A percentile compares a stretch with the other conserved stretches of the same genome.
These are phyloP conservation scores for Manduca sexta DNA, from an alignment of 1,140 invertebrate genomes.

Conservation along the genomic window DNA sequence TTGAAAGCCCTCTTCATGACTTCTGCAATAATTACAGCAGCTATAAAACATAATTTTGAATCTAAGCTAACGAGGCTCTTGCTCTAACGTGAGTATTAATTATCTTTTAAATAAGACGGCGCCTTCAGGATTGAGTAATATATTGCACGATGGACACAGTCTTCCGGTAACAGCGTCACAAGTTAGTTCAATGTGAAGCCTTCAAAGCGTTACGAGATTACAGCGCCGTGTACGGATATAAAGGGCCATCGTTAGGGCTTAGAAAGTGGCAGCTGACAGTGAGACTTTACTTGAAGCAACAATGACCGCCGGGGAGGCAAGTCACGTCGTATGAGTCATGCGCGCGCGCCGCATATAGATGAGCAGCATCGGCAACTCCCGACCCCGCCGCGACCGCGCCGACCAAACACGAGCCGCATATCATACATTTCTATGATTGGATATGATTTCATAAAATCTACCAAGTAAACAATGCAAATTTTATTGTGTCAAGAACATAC, in stretches of 20 bases:
- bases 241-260: slow-evolving; percentile 33
- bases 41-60: neutral
- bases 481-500: no score
- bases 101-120: neutral
- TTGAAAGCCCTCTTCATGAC: no score
- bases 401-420: slow-evolving; percentile 9
- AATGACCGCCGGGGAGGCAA: slow-evolving; percentile 38
- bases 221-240: slow-evolving; percentile 6
- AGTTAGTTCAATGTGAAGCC: no score
- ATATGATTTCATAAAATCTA: no score
- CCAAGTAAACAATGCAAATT: no score
- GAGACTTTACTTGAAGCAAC: slow-evolving; percentile 19
- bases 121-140: no score
- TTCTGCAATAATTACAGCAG: neutral
- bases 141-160: no score
- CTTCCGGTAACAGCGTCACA: no score
- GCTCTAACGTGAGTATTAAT: neutral
- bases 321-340: slow-evolving; percentile 47
- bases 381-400: slow-evolving; percentile 6
- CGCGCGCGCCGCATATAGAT: slow-evolving; percentile 50
- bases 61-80: no score
- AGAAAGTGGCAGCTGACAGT: slow-evolving; percentile 33
- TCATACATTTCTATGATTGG: no score
- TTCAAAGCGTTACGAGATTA: no score
- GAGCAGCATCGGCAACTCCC: slow-evolving; percentile 14